phyloP scores from a whole-genome alignment of 2,888 invertebrate genomes.

The Diarsia mendica region DNA sequence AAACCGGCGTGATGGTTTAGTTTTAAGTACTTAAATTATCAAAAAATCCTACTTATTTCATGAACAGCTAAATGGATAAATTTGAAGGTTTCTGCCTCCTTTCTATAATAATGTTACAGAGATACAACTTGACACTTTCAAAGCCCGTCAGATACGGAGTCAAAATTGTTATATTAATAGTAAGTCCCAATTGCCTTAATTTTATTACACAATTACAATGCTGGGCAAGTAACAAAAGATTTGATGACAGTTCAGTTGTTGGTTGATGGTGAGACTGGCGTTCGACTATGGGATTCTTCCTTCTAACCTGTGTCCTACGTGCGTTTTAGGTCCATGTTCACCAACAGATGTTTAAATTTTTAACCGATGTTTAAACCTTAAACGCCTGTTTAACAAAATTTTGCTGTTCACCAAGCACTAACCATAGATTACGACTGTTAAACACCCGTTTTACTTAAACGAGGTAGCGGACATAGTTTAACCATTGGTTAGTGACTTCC shows the following conservation, averaged over 20 bases:
- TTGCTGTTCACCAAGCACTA: too few relatives aligned
- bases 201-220: not conserved
- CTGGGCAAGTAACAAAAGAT: not conserved
- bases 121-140: slow-evolving; percentile 1
- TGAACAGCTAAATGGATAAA: not conserved
- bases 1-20: not conserved
- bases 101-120: slow-evolving; percentile 9
- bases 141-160: not conserved
- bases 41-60: slow-evolving; percentile 9
- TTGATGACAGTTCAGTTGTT: not conserved
- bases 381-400: too few relatives aligned
- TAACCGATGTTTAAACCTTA: too few relatives aligned
- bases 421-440: too few relatives aligned
- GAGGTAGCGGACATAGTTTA: too few relatives aligned
- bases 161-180: not conserved
- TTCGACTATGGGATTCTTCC: not conserved
- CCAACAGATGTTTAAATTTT: too few relatives aligned
- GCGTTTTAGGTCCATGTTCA: too few relatives aligned
- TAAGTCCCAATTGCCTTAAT: not conserved
- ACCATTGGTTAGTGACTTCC: too few relatives aligned
- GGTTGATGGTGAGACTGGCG: not conserved
- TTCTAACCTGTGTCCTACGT: not conserved
- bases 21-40: not conserved
- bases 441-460: too few relatives aligned
- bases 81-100: not conserved